These are phyloP conservation scores for Galago senegalensis DNA, from an alignment of 2,797 vertebrate species.

Conservation along the genomic window DNA sequence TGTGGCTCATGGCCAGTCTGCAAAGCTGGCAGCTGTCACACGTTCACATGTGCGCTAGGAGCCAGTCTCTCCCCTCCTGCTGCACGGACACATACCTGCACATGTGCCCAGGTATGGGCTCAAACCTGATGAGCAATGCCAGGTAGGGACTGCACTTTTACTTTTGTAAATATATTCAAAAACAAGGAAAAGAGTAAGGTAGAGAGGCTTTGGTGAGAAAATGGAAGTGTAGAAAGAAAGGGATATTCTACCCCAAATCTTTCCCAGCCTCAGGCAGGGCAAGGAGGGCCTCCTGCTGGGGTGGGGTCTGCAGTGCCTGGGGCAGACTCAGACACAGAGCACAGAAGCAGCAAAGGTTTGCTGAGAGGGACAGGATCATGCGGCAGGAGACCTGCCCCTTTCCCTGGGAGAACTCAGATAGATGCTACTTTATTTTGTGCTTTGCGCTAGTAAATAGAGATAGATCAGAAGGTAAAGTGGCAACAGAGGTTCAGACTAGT, in stretches of 20 bases:
- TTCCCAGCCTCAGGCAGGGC: not conserved
- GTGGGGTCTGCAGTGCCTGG: fast-evolving
- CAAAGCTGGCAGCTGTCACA: not conserved
- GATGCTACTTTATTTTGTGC: not conserved
- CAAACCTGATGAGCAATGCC: fast-evolving
- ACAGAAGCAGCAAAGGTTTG: not conserved
- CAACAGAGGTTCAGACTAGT: fast-evolving
- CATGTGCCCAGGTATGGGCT: fast-evolving
- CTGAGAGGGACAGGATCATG: fast-evolving
- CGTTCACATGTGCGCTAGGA: fast-evolving
- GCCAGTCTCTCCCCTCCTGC: fast-evolving
- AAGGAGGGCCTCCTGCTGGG: not conserved
- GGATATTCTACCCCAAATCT: fast-evolving
- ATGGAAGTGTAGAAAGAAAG: not conserved
- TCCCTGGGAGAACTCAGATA: fast-evolving
- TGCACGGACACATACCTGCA: fast-evolving
- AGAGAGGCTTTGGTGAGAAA: not conserved
- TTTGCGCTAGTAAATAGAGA: not conserved
- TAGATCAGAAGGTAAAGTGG: not conserved
- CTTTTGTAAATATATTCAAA: not conserved
- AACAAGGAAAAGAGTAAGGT: not conserved
- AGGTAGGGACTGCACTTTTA: no score
- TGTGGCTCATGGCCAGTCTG: fast-evolving
- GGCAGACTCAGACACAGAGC: no score
- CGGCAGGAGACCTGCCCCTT: not conserved